Conservation (phyloP, 2,113 vertebrate genomes). For the Platysteira castanea region DNA sequence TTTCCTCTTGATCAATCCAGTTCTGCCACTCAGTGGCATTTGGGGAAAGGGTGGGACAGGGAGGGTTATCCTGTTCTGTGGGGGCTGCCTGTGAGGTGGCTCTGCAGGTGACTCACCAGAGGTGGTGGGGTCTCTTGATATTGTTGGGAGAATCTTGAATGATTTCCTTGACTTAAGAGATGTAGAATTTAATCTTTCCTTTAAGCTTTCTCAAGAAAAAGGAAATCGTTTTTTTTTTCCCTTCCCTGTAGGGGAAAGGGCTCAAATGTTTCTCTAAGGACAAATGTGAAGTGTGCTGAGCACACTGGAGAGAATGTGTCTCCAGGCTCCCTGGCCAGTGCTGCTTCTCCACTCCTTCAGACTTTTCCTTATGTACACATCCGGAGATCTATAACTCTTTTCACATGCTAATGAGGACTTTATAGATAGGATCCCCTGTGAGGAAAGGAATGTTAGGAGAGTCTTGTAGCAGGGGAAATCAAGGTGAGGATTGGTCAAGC, state of each 20-base stretch:
- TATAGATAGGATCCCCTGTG: neutral
- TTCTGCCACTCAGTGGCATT: neutral
- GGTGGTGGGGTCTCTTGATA: neutral
- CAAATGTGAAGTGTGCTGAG: neutral
- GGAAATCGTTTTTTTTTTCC: neutral
- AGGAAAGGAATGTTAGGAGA: neutral
- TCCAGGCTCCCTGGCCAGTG: neutral
- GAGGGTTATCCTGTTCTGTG: neutral
- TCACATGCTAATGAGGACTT: slow-evolving; percentile 13
- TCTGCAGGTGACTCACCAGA: neutral
- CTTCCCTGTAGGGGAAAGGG: neutral
- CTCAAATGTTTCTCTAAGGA: too few relatives aligned
- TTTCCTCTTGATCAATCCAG: neutral
- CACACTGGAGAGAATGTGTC: neutral
- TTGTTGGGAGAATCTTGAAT: neutral
- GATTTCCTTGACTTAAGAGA: neutral
- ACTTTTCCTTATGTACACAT: neutral
- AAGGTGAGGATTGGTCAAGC: neutral
- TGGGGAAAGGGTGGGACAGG: neutral
- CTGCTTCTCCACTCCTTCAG: neutral
- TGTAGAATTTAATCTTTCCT: neutral
- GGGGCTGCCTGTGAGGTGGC: neutral
- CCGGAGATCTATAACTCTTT: neutral
- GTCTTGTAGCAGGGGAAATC: neutral
- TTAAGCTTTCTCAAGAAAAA: neutral